phyloP scores from a whole-genome alignment of 2,797 vertebrate genomes.

The Dallia pectoralis region DNA sequence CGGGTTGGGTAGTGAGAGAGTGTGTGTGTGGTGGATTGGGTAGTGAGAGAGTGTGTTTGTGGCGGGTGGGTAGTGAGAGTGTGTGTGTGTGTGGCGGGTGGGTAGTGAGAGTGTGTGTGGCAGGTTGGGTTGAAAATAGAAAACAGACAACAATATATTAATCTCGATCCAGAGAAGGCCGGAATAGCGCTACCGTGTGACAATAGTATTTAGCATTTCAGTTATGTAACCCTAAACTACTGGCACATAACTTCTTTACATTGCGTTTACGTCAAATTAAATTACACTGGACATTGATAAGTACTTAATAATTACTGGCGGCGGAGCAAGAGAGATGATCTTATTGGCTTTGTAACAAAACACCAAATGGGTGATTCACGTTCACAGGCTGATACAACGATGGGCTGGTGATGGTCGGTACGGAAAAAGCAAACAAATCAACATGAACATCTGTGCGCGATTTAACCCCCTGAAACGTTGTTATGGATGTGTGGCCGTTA shows the following conservation, averaged over 20 bases:
- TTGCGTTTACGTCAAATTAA: too few species aligned
- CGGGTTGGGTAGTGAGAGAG: neutral
- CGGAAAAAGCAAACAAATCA: neutral
- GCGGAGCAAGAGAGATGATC: neutral
- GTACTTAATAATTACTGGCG: neutral
- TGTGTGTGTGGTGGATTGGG: too few species aligned
- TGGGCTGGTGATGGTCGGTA: neutral
- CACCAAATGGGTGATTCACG: conserved; percentile 4
- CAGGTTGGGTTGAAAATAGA: neutral
- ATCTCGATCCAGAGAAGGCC: neutral
- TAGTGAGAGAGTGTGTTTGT: neutral
- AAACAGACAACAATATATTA: neutral
- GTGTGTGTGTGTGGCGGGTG: neutral
- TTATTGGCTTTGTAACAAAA: conserved; percentile 1
- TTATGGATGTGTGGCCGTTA: neutral
- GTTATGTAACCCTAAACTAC: neutral
- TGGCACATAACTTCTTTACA: neutral
- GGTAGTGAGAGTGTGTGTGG: neutral
- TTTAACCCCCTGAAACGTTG: neutral
- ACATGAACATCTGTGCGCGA: neutral
- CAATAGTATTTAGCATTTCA: neutral
- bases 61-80: too few species aligned
- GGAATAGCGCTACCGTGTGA: neutral
- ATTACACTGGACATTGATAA: neutral
- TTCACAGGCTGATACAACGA: neutral